These are phyloP conservation scores for Sebastes aleutianus DNA, from an alignment of 2,797 vertebrate species.

Conservation along the genomic window DNA sequence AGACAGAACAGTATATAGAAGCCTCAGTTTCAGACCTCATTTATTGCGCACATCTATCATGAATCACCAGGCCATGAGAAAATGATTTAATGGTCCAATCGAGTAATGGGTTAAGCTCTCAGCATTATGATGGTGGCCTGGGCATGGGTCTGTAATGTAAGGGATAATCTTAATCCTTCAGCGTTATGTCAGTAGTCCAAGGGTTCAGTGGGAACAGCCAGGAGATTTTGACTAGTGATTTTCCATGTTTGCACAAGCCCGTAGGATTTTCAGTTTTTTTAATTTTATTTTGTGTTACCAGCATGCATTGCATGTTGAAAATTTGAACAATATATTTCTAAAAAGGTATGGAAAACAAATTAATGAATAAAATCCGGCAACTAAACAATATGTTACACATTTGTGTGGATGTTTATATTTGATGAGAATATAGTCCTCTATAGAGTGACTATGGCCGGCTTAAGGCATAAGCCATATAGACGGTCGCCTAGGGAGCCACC, in stretches of 20 bases:
- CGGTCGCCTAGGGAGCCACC: too few relatives aligned
- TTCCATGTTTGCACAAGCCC: slow-evolving; percentile 51
- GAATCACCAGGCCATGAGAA: slow-evolving; percentile 58
- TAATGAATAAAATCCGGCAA: not conserved
- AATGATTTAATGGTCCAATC: slow-evolving; percentile 75
- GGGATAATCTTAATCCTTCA: slow-evolving; percentile 78
- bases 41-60: slow-evolving; percentile 43
- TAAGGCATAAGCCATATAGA: too few relatives aligned
- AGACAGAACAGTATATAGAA: not conserved
- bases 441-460: too few relatives aligned
- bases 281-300: not conserved
- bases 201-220: slow-evolving; percentile 68
- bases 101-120: slow-evolving; percentile 79
- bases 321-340: not conserved
- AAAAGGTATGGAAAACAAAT: not conserved
- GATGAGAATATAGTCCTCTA: not conserved
- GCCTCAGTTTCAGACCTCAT: slow-evolving; percentile 23
- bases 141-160: slow-evolving; percentile 72
- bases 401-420: not conserved
- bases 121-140: slow-evolving; percentile 67
- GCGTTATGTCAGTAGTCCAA: slow-evolving; percentile 78
- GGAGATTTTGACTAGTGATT: slow-evolving; percentile 67
- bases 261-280: slow-evolving; percentile 11
- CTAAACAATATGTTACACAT: not conserved
- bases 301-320: not conserved